Evolutionary conservation across 2,113 vertebrate genomes (phyloP).

Genomic region (Pseudorasbora parva): DNA sequence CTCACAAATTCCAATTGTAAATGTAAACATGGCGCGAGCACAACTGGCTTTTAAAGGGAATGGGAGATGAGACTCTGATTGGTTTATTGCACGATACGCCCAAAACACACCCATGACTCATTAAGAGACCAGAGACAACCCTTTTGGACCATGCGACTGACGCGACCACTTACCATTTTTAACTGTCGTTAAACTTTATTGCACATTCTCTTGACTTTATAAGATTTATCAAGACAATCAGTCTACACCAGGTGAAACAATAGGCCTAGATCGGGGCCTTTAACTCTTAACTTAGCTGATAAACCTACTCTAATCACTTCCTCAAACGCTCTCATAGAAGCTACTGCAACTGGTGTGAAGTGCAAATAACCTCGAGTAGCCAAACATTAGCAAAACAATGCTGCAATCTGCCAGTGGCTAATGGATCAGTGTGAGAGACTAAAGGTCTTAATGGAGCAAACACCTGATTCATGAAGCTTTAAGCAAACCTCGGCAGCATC

Average conservation of each 20-base stretch:
- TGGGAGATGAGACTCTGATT: too few relatives aligned
- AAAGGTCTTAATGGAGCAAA: not conserved
- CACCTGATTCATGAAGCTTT: not conserved
- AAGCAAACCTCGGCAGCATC: not conserved
- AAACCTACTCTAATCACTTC: not conserved
- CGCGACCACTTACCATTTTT: too few relatives aligned
- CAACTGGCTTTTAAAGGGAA: too few relatives aligned
- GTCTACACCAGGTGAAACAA: not conserved
- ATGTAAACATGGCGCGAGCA: too few relatives aligned
- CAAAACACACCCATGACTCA: too few relatives aligned
- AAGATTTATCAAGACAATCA: not conserved
- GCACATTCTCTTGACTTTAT: not conserved
- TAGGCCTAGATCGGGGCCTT: not conserved
- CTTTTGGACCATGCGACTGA: too few relatives aligned
- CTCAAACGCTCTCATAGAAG: not conserved
- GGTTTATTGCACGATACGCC: too few relatives aligned
- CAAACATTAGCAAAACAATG: constrained; percentile 20
- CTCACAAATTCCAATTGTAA: too few relatives aligned
- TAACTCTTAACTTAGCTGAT: not conserved
- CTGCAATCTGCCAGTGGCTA: not conserved
- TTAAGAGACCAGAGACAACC: too few relatives aligned
- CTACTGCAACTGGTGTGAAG: not conserved
- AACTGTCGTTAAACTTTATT: too few relatives aligned
- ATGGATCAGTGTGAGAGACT: not conserved
- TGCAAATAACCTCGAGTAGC: not conserved